Evolutionary conservation across 2,113 vertebrate genomes (phyloP).

Genomic region (Corythaixoides concolor): DNA sequence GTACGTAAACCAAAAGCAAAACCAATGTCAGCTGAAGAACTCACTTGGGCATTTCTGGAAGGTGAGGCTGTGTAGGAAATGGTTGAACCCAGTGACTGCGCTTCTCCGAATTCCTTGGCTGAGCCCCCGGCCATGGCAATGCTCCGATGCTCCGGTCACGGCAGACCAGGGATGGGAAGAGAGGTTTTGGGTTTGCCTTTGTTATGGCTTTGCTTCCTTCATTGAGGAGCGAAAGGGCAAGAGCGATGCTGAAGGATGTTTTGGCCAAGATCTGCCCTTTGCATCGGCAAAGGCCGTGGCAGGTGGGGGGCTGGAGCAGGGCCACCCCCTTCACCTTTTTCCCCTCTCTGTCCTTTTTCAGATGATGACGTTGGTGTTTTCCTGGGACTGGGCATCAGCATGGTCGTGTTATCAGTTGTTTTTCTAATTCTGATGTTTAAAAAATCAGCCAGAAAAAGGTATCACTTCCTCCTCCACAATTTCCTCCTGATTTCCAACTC

Average conservation of each 20-base stretch:
- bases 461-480: background rate
- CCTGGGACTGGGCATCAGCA: constrained; percentile 42
- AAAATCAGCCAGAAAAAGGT: constrained; percentile 72
- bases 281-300: fast-evolving
- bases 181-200: background rate
- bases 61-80: background rate
- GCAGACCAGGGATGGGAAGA: fast-evolving
- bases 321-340: background rate
- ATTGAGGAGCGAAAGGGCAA: background rate
- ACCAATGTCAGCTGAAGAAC: fast-evolving
- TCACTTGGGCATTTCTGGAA: background rate
- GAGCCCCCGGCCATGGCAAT: background rate
- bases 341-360: constrained; percentile 24
- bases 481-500: background rate
- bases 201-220: background rate
- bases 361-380: constrained; percentile 46
- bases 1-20: background rate
- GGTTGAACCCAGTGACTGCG: background rate
- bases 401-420: background rate
- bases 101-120: background rate
- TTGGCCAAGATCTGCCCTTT: background rate
- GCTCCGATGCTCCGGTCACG: background rate
- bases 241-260: background rate
- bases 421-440: constrained; percentile 55
- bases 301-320: background rate